Base-by-base conservation (phyloP, 1,140 invertebrate species). In the Cydia fagiglandana region DNA sequence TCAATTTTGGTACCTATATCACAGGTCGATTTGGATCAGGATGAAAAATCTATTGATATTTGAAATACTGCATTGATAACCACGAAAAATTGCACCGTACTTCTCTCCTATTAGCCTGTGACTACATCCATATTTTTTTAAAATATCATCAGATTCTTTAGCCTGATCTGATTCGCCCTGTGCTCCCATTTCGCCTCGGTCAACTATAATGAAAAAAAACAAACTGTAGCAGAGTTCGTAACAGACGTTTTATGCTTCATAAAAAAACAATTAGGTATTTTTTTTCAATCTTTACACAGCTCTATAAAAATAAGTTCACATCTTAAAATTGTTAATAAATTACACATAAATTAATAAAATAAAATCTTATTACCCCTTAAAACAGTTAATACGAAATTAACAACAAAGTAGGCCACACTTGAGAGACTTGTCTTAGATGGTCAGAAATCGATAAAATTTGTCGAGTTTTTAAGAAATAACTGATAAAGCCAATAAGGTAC, bases 391-490 rank as follows among this genome's bases (percentile, higher is more conserved):
- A 24, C 20, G 2, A 61, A 61, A 61, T 61, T 24, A 61, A 61
- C 20, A 61, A 20, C n/a, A 1, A 70, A 70, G 66, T 70, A 70
- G 66, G 30, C 30, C 66, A 38, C 30, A 30, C 64, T 17, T 17
- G 30, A 38, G n/a, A 17, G n/a, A 56, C 24, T 41, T 38, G 64
- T 66, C 66, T 70, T 70, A 17, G 66, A 70, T 70, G 66, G 66
- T 17, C 66, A 70, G 17, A 41, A 70, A 70, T 38, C 34, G 66
- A 70, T 70, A 70, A 70, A 70, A 38, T 70, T 70, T 38, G 34
- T 38, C 34, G 30, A 20, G 20, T 61, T 61, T 24, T 61, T 61
- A 61, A 61, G 50, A 61, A 61, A 61, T 61, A 61, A 61, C 56
- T 61, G 56, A 61, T 61, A 61, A 61, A 24, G 56, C 20, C 56